Conservation (phyloP, 2,888 invertebrate genomes). For the Ochropleura leucogaster region DNA sequence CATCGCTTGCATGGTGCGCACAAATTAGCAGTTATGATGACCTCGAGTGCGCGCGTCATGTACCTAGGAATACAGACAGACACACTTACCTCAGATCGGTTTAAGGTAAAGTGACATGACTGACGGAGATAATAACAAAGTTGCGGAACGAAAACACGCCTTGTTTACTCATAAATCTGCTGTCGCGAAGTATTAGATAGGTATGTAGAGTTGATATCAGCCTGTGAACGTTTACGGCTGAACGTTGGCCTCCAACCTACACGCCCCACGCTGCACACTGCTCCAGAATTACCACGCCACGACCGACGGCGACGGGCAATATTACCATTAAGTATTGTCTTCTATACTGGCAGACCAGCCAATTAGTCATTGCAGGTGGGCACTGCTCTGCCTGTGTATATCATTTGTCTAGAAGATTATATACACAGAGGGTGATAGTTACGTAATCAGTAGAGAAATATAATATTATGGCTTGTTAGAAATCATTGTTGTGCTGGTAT, state of each 20-base stretch:
- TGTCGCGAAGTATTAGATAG: slow-evolving; percentile 38
- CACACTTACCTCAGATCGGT: slow-evolving; percentile 36
- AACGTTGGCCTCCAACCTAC: slow-evolving; percentile 42
- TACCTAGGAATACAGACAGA: slow-evolving; percentile 14
- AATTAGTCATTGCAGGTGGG: background rate
- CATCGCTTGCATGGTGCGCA: slow-evolving; percentile 16
- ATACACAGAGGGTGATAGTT: background rate
- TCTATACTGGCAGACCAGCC: background rate
- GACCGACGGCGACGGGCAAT: background rate
- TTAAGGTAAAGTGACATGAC: slow-evolving; percentile 47
- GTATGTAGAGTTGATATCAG: slow-evolving; percentile 42
- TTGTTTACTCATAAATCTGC: slow-evolving; percentile 67
- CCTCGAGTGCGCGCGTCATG: background rate
- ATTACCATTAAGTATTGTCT: background rate
- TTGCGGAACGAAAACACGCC: slow-evolving; percentile 66
- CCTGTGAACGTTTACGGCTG: slow-evolving; percentile 17
- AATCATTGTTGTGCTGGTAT: slow-evolving; percentile 41
- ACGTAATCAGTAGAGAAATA: slow-evolving; percentile 40
- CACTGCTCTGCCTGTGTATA: background rate
- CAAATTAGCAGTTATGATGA: slow-evolving; percentile 31
- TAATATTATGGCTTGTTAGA: slow-evolving; percentile 30
- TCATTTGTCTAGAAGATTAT: background rate
- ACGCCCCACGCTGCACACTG: background rate
- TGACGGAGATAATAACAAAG: slow-evolving; percentile 63
- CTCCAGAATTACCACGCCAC: background rate